These are phyloP conservation scores for Troilus luridus DNA, from an alignment of 2,888 invertebrate species.

Conservation along the genomic window DNA sequence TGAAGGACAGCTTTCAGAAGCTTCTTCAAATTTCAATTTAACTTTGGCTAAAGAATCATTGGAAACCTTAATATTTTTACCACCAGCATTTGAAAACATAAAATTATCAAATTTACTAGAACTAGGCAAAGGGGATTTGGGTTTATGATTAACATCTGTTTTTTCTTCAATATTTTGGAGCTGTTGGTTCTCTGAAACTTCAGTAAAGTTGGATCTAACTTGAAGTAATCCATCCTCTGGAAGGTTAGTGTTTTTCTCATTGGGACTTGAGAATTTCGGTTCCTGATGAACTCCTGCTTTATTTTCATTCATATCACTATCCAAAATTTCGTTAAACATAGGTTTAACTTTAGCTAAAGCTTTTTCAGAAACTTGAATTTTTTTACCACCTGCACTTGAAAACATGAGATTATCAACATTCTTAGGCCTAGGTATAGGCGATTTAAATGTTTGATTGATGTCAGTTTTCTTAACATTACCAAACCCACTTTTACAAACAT, in stretches of 20 bases:
- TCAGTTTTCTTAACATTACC: not conserved
- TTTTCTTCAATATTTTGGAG: not conserved
- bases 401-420: not conserved
- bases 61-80: constrained; percentile 56
- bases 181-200: not conserved
- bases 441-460: not conserved
- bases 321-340: constrained; percentile 36
- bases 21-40: constrained; percentile 57
- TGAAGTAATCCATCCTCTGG: constrained; percentile 56
- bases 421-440: not conserved
- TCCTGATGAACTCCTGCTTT: not conserved
- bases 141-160: not conserved
- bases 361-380: constrained; percentile 43
- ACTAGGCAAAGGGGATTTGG: not conserved
- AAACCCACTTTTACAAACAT: not conserved
- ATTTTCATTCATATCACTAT: not conserved
- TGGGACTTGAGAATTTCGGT: constrained; percentile 58
- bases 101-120: not conserved
- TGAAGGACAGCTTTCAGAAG: not conserved
- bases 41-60: constrained; percentile 58
- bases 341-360: constrained; percentile 62
- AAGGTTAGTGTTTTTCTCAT: constrained; percentile 54
- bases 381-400: constrained; percentile 49
- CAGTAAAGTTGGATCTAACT: constrained; percentile 59
- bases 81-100: constrained; percentile 59